A percentile compares a stretch with the other conserved stretches of the same genome.
phyloP scores from a whole-genome alignment of 2,888 invertebrate species.

The Gortyna flavago region DNA sequence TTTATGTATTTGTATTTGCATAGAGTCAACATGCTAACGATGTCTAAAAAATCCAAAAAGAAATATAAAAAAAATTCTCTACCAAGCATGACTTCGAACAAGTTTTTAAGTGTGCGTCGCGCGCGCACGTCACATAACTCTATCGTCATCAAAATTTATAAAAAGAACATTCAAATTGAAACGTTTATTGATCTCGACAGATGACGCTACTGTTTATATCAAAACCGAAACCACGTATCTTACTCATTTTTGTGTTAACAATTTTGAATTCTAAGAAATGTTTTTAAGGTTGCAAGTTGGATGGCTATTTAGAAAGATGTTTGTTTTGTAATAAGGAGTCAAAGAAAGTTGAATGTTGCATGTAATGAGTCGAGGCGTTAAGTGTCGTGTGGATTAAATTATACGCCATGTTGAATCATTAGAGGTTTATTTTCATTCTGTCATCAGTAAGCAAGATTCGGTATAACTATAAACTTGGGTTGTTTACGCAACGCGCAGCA shows the following conservation, averaged over 20 bases:
- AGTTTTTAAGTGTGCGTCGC: slow-evolving; percentile 59
- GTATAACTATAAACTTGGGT: slow-evolving; percentile 44
- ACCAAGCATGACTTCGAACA: slow-evolving; percentile 48
- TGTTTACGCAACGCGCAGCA: slow-evolving; percentile 26
- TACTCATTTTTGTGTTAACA: background rate
- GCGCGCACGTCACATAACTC: slow-evolving; percentile 61
- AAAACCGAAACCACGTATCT: slow-evolving; percentile 28
- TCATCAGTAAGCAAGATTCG: slow-evolving; percentile 49
- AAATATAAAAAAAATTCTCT: no score
- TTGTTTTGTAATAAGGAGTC: slow-evolving; percentile 46
- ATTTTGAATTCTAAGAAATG: background rate
- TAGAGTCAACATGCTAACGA: background rate
- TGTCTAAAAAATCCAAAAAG: background rate
- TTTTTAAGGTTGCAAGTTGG: slow-evolving; percentile 1
- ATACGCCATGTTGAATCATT: slow-evolving; percentile 63
- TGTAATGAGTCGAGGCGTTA: slow-evolving; percentile 63
- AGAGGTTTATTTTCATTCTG: slow-evolving; percentile 58
- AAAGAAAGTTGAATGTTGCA: slow-evolving; percentile 63
- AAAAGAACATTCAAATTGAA: slow-evolving; percentile 68
- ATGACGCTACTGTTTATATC: slow-evolving; percentile 71
- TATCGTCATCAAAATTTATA: slow-evolving; percentile 63
- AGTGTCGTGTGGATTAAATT: slow-evolving; percentile 66
- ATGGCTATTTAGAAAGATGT: background rate
- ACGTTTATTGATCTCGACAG: slow-evolving; percentile 78
- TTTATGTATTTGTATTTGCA: background rate